Base-by-base conservation (phyloP, 2,797 vertebrate genomes). In the Myotis pilosus region DNA sequence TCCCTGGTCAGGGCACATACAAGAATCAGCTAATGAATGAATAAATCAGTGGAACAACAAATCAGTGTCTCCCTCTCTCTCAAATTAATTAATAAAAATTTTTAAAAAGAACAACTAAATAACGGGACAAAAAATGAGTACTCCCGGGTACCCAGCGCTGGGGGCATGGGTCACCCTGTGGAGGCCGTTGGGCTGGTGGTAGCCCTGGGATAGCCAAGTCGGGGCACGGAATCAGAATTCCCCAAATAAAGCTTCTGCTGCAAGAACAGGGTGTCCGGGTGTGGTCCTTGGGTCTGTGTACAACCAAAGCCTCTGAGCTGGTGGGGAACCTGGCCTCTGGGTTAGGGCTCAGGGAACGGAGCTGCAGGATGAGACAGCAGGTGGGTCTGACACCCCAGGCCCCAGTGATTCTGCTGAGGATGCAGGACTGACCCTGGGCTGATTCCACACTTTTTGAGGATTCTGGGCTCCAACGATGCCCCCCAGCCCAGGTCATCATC, bases 171-270 rank as follows among this genome's bases (percentile, higher is more conserved):
- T 47, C 33, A 10, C 49, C 49, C 49, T 30, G 16, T 17, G 8
- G 23, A 76, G n/a, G 38, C 38, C 1, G 0, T 13, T 23, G 12
- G 28, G 36, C 49, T 36, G 3, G 11, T 20, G 41, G n/a, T 41
- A 28, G 41, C 28, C 17, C 41, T 47, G 23, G 66, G 15, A 53
- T 20, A 25, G 51, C 62, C 1, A 3, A 6, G 8, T 5, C 3
- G 4, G 17, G 4, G 8, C 28, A 33, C 60, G 1, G 4, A 60
- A 47, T 72, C 25, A 2, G 33, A 80, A 30, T 53, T 49, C 30
- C 51, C 83, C 71, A 36, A 96, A 93, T 57, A 68, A 88, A 93
- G 11, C 47, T 87, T 92, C 82, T 90, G 86, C 82, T 94, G 86
- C 82, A 72, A 33, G 23, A 72, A 80, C 19, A 7, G 12, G 4